These are phyloP conservation scores for Pelecanus crispus DNA, from an alignment of 2,113 vertebrate species.

Conservation along the genomic window DNA sequence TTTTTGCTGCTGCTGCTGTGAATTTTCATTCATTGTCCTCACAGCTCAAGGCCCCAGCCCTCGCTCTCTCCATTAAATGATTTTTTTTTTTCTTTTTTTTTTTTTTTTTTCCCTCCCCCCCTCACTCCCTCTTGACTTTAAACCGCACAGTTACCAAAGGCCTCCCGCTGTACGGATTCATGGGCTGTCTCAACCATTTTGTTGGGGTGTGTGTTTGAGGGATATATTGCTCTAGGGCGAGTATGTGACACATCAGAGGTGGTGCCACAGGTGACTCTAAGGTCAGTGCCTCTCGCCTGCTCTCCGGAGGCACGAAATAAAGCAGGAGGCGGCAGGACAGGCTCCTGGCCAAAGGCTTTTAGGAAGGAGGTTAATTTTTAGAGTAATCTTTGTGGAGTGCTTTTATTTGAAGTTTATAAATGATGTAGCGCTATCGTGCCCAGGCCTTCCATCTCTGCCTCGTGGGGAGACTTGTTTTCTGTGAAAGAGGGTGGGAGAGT, in stretches of 20 bases:
- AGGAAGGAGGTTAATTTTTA: slow-evolving; percentile 15
- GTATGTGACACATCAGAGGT: slow-evolving; percentile 16
- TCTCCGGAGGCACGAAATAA: neutral
- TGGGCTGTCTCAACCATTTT: neutral
- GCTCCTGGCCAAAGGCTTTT: neutral
- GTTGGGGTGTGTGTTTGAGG: neutral
- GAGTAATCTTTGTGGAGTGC: neutral
- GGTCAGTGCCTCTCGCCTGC: neutral
- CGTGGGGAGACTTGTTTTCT: neutral
- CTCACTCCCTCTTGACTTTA: neutral
- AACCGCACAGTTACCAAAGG: neutral
- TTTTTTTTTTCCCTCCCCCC: neutral
- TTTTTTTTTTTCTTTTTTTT: neutral
- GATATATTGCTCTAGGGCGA: neutral
- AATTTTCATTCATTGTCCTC: slow-evolving; percentile 53
- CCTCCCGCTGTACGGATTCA: neutral
- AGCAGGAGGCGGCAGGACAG: neutral
- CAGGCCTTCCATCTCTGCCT: neutral
- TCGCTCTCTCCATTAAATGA: neutral
- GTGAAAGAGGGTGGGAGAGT: slow-evolving; percentile 5
- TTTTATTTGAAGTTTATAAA: slow-evolving; percentile 30
- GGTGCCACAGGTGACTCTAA: slow-evolving; percentile 41
- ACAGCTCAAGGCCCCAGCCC: neutral
- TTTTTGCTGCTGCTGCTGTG: neutral
- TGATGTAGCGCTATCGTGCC: neutral